phyloP scores from a whole-genome alignment of 1,140 invertebrate genomes.

The Cydia amplana region DNA sequence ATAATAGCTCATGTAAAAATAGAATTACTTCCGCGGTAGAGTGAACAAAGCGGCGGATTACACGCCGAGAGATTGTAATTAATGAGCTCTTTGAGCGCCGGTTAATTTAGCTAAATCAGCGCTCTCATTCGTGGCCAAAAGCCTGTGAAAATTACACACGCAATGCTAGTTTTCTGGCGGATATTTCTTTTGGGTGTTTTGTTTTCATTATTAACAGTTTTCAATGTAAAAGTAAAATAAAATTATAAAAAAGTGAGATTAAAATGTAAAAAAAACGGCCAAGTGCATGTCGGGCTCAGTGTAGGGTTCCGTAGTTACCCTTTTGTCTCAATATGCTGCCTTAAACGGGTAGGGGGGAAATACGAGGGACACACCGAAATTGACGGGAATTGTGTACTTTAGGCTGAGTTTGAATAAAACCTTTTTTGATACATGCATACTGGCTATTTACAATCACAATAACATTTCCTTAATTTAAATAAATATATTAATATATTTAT shows the following conservation, averaged over 20 bases:
- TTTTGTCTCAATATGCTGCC: no score
- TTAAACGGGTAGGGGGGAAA: no score
- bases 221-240: no score
- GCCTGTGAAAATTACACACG: conserved; percentile 17
- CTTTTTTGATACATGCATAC: neutral
- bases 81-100: conserved; percentile 26
- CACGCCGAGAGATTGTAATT: conserved; percentile 26
- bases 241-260: no score
- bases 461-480: neutral
- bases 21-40: conserved; percentile 2
- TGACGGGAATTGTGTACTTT: neutral
- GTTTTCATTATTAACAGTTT: neutral
- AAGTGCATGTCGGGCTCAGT: no score
- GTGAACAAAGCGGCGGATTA: conserved; percentile 23
- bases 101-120: conserved; percentile 32
- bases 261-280: no score
- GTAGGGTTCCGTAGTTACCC: no score
- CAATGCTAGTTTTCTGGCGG: neutral
- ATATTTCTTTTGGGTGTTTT: neutral
- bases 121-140: conserved; percentile 16
- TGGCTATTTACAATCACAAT: neutral
- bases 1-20: conserved; percentile 1
- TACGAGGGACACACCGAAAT: conserved; percentile 9
- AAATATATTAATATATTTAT: neutral
- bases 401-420: conserved; percentile 4